Conservation (phyloP, 2,113 vertebrate genomes). For the Tursiops truncatus region DNA sequence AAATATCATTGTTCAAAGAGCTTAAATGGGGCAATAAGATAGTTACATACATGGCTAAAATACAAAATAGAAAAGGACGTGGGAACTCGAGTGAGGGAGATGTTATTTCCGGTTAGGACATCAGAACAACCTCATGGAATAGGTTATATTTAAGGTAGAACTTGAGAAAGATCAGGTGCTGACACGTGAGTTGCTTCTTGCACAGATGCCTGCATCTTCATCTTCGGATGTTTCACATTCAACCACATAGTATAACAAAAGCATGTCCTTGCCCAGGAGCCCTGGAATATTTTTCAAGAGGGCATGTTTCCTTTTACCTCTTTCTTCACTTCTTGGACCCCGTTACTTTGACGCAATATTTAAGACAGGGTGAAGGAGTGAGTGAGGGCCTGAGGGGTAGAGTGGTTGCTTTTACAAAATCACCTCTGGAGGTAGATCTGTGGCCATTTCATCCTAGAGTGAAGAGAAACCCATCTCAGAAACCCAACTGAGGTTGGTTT, state of each 20-base stretch:
- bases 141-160: neutral
- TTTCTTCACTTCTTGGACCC: neutral
- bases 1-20: neutral
- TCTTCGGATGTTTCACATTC: neutral
- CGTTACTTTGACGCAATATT: neutral
- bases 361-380: neutral
- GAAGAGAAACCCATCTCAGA: neutral
- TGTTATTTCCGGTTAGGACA: neutral
- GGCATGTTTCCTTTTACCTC: neutral
- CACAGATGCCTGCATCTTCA: neutral
- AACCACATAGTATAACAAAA: neutral
- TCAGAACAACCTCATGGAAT: neutral
- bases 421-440: neutral
- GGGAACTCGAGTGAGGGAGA: neutral
- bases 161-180: neutral
- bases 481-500: neutral
- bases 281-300: neutral
- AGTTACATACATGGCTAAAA: neutral
- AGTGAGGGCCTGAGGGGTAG: neutral
- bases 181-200: neutral
- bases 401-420: neutral
- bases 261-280: neutral
- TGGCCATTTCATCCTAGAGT: neutral
- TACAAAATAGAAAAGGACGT: neutral
- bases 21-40: neutral